Evolutionary conservation across 2,797 vertebrate genomes (phyloP).

Genomic region (Helicolenus hilgendorfi): DNA sequence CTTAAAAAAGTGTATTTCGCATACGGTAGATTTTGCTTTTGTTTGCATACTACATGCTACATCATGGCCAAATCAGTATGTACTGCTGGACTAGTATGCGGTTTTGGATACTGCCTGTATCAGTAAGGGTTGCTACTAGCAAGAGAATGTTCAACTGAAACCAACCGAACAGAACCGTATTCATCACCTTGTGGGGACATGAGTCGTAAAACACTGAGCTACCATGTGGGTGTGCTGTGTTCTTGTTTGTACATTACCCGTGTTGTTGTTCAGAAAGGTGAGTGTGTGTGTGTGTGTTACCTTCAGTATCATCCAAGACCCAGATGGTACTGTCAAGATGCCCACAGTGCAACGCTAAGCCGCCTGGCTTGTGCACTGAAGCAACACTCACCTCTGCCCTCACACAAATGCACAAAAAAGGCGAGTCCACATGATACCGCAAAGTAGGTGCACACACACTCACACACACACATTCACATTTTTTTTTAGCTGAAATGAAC

Average conservation of each 20-base stretch:
- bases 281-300: neutral
- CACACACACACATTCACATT: neutral
- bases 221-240: neutral
- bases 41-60: too few species aligned
- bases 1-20: too few species aligned
- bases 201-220: neutral
- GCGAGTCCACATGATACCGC: conserved; percentile 11
- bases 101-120: too few species aligned
- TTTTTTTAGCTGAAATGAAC: conserved; percentile 31
- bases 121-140: neutral
- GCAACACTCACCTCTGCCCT: conserved; percentile 51
- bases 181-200: neutral
- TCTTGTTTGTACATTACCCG: neutral
- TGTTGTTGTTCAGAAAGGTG: conserved; percentile 3
- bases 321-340: conserved; percentile 64
- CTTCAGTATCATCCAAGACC: conserved; percentile 20
- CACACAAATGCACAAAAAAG: conserved; percentile 22
- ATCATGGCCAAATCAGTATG: too few species aligned
- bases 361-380: conserved; percentile 2
- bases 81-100: too few species aligned
- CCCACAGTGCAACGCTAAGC: conserved; percentile 2
- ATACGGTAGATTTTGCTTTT: too few species aligned
- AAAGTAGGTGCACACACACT: neutral
- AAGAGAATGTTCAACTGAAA: conserved; percentile 7
- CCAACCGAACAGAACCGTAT: neutral